A percentile compares a stretch with the other conserved stretches of the same genome.
phyloP scores from a whole-genome alignment of 2,113 vertebrate genomes.

The Athene noctua region DNA sequence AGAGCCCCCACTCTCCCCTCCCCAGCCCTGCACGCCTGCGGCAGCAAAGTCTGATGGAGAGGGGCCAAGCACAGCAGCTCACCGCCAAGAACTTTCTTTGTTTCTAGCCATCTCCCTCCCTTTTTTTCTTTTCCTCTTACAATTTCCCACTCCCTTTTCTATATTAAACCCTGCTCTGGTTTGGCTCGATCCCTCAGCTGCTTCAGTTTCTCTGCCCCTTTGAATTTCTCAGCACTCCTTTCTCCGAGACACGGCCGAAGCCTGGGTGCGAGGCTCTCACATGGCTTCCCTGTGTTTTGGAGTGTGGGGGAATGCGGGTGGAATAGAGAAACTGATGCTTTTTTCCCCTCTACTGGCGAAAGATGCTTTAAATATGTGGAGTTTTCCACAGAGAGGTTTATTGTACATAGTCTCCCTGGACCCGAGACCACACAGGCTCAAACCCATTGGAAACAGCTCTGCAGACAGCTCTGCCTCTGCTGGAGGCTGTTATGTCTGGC shows the following conservation, averaged over 20 bases:
- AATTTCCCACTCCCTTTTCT: constrained; percentile 60
- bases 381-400: constrained; percentile 58
- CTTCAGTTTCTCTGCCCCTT: not conserved
- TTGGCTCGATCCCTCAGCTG: not conserved
- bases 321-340: not conserved
- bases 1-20: not conserved
- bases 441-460: not conserved
- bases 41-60: constrained; percentile 30
- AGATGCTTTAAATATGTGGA: constrained; percentile 46
- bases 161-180: not conserved
- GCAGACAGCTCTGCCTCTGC: constrained; percentile 33
- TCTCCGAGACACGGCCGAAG: fast-evolving
- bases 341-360: not conserved
- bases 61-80: constrained; percentile 53
- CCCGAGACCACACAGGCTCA: constrained; percentile 47
- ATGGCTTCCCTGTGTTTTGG: not conserved
- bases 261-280: not conserved
- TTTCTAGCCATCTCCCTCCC: constrained; percentile 65
- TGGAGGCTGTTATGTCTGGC: constrained; percentile 36
- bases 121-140: constrained; percentile 25
- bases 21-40: not conserved
- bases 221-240: not conserved
- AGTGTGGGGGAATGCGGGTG: not conserved
- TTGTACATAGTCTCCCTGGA: constrained; percentile 30
- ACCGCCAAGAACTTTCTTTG: constrained; percentile 69